A percentile compares a stretch with the other conserved stretches of the same genome.
These are phyloP conservation scores for Pteropus alecto DNA, from an alignment of 2,113 vertebrate genomes.

Conservation along the genomic window DNA sequence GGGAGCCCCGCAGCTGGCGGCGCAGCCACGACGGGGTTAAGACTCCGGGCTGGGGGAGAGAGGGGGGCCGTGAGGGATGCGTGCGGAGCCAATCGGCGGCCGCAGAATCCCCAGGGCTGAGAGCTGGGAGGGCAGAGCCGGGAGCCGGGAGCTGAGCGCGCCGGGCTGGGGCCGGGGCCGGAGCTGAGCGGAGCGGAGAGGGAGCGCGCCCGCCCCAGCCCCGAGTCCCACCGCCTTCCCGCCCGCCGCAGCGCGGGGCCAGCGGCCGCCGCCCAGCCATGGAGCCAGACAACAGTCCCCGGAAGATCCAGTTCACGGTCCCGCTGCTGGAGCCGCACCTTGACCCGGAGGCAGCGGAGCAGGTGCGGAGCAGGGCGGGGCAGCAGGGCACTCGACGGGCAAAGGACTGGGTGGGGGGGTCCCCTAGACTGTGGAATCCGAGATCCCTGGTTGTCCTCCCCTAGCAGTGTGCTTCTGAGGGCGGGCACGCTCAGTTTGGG, in stretches of 20 bases:
- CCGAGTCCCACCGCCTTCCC: slow-evolving; percentile 26
- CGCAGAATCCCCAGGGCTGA: slow-evolving; percentile 38
- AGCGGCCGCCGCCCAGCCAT: slow-evolving; percentile 76
- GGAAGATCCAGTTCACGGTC: slow-evolving; percentile 94
- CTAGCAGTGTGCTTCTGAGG: background rate
- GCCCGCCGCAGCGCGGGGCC: background rate
- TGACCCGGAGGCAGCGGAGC: slow-evolving; percentile 93
- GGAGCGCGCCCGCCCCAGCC: slow-evolving; percentile 56
- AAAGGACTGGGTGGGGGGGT: background rate
- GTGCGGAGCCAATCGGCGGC: slow-evolving; percentile 62
- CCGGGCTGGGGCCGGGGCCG: slow-evolving; percentile 66
- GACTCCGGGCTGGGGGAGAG: background rate
- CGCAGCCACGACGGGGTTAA: slow-evolving; percentile 71
- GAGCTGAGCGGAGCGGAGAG: slow-evolving; percentile 39
- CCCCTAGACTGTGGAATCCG: background rate
- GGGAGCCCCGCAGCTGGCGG: background rate
- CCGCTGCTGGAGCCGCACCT: slow-evolving; percentile 93
- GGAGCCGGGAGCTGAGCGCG: slow-evolving; percentile 21
- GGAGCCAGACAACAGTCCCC: slow-evolving; percentile 90
- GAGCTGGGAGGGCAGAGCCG: slow-evolving; percentile 26
- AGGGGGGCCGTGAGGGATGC: slow-evolving; percentile 46
- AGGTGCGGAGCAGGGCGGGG: slow-evolving; percentile 87
- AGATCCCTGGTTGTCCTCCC: background rate
- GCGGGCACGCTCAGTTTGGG: background rate
- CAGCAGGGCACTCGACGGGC: slow-evolving; percentile 76